A percentile compares a stretch with the other conserved stretches of the same genome.
Conservation (phyloP, 1,140 invertebrate genomes). For the Sinonovacula constricta region DNA sequence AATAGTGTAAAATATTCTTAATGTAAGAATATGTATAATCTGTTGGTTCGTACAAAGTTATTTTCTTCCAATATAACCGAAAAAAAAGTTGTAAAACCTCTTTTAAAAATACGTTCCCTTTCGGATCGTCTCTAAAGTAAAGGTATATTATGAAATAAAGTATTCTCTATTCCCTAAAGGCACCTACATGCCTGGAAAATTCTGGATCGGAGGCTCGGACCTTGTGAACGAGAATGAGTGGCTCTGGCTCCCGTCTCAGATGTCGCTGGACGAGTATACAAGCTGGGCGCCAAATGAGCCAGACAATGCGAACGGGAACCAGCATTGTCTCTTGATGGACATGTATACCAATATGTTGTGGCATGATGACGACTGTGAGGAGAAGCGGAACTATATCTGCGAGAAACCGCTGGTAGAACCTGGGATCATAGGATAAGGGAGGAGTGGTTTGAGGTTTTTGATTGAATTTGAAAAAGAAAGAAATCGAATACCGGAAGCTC, state of each 20-base stretch:
- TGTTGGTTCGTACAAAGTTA: too few species aligned
- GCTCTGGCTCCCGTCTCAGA: slow-evolving; percentile 28
- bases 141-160: too few species aligned
- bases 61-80: too few species aligned
- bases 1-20: too few species aligned
- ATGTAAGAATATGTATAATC: too few species aligned
- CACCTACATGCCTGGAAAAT: slow-evolving; percentile 35
- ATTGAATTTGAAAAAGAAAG: too few species aligned
- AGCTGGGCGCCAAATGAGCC: slow-evolving; percentile 43
- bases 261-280: slow-evolving; percentile 4
- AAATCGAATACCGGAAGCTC: too few species aligned
- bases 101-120: too few species aligned
- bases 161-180: background rate
- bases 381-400: slow-evolving; percentile 44
- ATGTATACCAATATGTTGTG: slow-evolving; percentile 14
- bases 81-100: too few species aligned
- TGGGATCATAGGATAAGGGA: slow-evolving; percentile 9
- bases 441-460: too few species aligned
- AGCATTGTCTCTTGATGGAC: slow-evolving; percentile 45
- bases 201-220: slow-evolving; percentile 40
- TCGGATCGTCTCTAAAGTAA: too few species aligned
- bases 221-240: slow-evolving; percentile 36
- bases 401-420: background rate
- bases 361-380: slow-evolving; percentile 47
- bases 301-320: background rate